A percentile compares a stretch with the other conserved stretches of the same genome.
These are phyloP conservation scores for Schizopygopsis pylzovi DNA, from an alignment of 2,797 vertebrate species.

Conservation along the genomic window DNA sequence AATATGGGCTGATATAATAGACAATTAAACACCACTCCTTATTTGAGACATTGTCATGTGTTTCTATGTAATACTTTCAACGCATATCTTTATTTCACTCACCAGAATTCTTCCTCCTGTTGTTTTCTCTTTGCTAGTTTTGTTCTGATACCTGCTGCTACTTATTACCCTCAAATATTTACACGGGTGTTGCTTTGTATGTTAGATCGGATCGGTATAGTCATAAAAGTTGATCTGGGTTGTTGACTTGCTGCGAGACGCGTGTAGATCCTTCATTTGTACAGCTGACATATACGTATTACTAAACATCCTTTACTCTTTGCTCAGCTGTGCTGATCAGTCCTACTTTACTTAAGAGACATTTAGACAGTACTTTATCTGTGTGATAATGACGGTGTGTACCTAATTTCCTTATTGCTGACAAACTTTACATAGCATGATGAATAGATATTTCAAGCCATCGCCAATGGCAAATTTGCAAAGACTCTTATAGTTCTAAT, in stretches of 20 bases:
- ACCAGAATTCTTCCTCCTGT: not conserved
- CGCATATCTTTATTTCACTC: not conserved
- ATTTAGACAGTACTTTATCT: slow-evolving; percentile 16
- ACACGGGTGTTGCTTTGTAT: slow-evolving; percentile 67
- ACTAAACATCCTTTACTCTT: slow-evolving; percentile 8
- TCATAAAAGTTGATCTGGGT: not conserved
- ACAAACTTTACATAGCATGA: not conserved
- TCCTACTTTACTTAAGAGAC: slow-evolving; percentile 6
- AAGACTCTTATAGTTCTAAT: not conserved
- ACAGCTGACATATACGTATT: not conserved
- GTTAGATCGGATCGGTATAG: not conserved
- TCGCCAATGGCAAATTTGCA: slow-evolving; percentile 29
- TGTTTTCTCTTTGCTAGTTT: slow-evolving; percentile 47
- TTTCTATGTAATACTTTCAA: not conserved
- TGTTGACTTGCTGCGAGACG: not conserved
- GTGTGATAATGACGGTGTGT: not conserved
- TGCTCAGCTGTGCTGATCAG: not conserved
- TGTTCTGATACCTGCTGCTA: slow-evolving; percentile 56
- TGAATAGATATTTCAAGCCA: not conserved
- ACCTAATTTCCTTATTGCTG: slow-evolving; percentile 12
- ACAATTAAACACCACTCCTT: slow-evolving; percentile 11
- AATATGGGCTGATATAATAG: slow-evolving; percentile 8
- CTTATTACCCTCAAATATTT: slow-evolving; percentile 76
- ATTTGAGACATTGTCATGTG: not conserved
- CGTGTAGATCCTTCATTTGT: slow-evolving; percentile 9